Base-by-base conservation (phyloP, 2,797 vertebrate genomes). In the Pangasius sanitwongsei region DNA sequence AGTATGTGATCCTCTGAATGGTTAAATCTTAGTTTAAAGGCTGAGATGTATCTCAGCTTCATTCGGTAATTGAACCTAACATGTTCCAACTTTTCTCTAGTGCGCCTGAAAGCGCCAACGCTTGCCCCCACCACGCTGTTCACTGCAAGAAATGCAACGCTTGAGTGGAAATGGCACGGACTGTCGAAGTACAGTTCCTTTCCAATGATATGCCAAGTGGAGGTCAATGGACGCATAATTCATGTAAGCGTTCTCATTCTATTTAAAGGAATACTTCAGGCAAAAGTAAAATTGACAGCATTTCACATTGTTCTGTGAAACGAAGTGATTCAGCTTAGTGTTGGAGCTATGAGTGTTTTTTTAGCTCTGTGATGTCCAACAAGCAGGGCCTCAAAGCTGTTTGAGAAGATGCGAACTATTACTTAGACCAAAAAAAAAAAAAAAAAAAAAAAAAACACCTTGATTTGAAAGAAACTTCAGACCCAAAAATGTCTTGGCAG, bases 91-190 rank as follows among this genome's bases (percentile, higher is more conserved):
- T 44, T 65, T 89, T 65, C 2, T 84, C 70, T 69, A 92, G 91
- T 92, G 55, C 78, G 25, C 50, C 88, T 92, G n/a, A 87, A 5
- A 70, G 86, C 86, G 41, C 90, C 91, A 2, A 4, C 0, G 23
- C 11, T 70, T 5, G 0, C 37, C 2, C 1, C 11, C 5, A 16
- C 48, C 25, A 2, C 5, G 78, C 6, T 0, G 15, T 25, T 88
- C 23, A 0, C 70, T 83, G 59, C 93, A 67, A 94, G 93, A 87
- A 93, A 89, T 57, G 93, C 89, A 82, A 92, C 37, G 0, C 67
- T 97, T 87, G 0, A 3, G 0, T 97, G 95, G 95, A 0, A 0
- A 0, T 96, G 94, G 96, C 3, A 8, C 0, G 3, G 0, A 50
- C 28, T 7, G 4, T 0, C 0, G 7, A 57, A 37, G 0, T 94